These are phyloP conservation scores for Sinocyclocheilus maitianheensis DNA, from an alignment of 2,113 vertebrate species.

Conservation along the genomic window DNA sequence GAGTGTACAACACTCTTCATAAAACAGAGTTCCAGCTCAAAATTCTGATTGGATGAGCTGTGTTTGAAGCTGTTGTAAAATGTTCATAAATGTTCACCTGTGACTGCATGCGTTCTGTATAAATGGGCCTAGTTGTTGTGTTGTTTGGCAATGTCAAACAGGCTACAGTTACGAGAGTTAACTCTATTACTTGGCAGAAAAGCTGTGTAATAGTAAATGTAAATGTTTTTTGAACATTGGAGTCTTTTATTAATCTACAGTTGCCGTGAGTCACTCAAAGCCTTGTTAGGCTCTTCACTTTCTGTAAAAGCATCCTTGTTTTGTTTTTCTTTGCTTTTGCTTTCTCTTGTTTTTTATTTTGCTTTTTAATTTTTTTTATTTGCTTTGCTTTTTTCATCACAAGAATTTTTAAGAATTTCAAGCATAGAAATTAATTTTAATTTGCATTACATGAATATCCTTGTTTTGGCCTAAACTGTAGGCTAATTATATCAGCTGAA, in stretches of 20 bases:
- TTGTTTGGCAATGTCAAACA: neutral
- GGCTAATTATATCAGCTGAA: neutral
- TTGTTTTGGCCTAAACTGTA: neutral
- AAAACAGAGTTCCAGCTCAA: neutral
- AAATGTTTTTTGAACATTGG: neutral
- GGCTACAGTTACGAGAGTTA: neutral
- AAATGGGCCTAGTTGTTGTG: neutral
- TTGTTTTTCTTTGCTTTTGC: neutral
- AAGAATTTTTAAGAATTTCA: too few relatives aligned
- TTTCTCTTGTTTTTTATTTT: neutral
- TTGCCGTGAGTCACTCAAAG: neutral
- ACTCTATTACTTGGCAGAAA: neutral
- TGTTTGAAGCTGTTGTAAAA: neutral
- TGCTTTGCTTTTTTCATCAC: neutral
- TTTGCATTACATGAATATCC: neutral
- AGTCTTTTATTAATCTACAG: neutral
- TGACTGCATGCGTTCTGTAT: neutral
- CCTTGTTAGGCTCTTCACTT: neutral
- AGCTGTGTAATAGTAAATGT: neutral
- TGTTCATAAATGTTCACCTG: neutral
- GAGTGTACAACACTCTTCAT: conserved; percentile 59
- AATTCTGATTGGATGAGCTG: conserved; percentile 10
- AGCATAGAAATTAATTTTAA: neutral
- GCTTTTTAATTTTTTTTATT: neutral
- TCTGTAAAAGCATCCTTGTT: neutral